phyloP scores from a whole-genome alignment of 2,113 vertebrate genomes.

The Procavia capensis region DNA sequence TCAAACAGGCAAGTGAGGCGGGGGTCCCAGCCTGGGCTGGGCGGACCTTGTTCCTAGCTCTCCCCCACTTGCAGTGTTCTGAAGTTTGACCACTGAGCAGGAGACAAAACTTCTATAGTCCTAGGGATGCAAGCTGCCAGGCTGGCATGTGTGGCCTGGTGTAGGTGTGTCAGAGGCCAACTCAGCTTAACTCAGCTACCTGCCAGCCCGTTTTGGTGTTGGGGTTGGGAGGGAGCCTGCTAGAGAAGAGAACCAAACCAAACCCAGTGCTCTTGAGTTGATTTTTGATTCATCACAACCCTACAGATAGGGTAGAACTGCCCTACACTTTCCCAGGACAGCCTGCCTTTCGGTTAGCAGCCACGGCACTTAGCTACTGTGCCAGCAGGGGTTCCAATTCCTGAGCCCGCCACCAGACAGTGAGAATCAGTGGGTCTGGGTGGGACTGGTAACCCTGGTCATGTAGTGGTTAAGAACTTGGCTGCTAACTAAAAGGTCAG shows the following conservation, averaged over 20 bases:
- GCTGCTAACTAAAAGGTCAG: too few species aligned
- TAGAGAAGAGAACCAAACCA: neutral
- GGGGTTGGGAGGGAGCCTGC: neutral
- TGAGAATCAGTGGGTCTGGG: neutral
- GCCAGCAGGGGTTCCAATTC: too few species aligned
- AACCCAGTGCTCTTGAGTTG: too few species aligned
- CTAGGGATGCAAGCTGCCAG: neutral
- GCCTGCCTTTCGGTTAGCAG: too few species aligned
- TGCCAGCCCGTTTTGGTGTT: neutral
- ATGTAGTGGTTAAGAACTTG: too few species aligned
- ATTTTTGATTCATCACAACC: too few species aligned
- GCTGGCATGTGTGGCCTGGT: neutral
- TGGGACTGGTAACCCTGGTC: too few species aligned
- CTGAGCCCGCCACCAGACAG: neutral
- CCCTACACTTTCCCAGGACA: too few species aligned
- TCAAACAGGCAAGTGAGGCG: slow-evolving; percentile 93
- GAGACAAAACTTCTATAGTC: neutral
- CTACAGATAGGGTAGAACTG: too few species aligned
- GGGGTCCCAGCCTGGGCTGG: neutral
- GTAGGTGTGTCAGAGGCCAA: neutral
- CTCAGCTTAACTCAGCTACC: neutral
- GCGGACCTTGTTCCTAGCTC: neutral
- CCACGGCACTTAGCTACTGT: too few species aligned
- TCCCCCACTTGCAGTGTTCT: rapidly evolving
- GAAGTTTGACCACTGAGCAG: neutral